Evolutionary conservation across 37 sponge, comb jelly and placozoan genomes (phyloP).

Genomic region (Haliclona indistincta): DNA sequence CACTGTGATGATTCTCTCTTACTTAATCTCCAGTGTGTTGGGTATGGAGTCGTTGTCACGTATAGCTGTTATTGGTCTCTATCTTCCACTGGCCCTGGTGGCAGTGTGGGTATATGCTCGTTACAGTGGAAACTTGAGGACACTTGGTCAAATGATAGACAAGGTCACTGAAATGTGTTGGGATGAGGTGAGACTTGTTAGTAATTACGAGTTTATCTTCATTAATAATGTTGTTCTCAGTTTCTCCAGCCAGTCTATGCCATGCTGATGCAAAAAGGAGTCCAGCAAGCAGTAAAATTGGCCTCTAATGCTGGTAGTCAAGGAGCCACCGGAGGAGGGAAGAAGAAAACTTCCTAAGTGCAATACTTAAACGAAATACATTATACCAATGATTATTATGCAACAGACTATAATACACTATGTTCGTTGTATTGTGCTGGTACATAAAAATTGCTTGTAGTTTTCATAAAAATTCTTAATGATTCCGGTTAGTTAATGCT

Average conservation of each 20-base stretch:
- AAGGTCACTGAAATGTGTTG: slow-evolving; percentile 70
- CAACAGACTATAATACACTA: not conserved
- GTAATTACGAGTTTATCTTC: not conserved
- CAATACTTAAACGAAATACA: not conserved
- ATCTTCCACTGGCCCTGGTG: slow-evolving; percentile 65
- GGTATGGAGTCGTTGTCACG: slow-evolving; percentile 61
- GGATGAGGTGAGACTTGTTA: slow-evolving; percentile 88
- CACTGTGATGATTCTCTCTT: slow-evolving; percentile 69
- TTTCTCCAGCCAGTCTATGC: slow-evolving; percentile 57
- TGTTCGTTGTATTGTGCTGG: too few relatives aligned
- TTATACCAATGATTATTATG: not conserved
- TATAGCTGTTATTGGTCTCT: slow-evolving; percentile 71
- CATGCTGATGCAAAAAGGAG: slow-evolving; percentile 35
- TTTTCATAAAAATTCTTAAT: too few relatives aligned
- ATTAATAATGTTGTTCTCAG: slow-evolving; percentile 24
- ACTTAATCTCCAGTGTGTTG: slow-evolving; percentile 70
- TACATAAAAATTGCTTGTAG: too few relatives aligned
- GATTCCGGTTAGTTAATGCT: too few relatives aligned
- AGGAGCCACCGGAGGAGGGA: not conserved
- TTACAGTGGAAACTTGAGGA: slow-evolving; percentile 83
- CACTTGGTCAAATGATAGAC: slow-evolving; percentile 82
- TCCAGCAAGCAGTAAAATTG: slow-evolving; percentile 67
- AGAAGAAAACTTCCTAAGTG: not conserved
- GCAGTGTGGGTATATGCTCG: slow-evolving; percentile 79
- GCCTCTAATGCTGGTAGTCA: too few relatives aligned